Evolutionary conservation across 2,797 vertebrate genomes (phyloP).

Genomic region (Rhabdomys pumilio): DNA sequence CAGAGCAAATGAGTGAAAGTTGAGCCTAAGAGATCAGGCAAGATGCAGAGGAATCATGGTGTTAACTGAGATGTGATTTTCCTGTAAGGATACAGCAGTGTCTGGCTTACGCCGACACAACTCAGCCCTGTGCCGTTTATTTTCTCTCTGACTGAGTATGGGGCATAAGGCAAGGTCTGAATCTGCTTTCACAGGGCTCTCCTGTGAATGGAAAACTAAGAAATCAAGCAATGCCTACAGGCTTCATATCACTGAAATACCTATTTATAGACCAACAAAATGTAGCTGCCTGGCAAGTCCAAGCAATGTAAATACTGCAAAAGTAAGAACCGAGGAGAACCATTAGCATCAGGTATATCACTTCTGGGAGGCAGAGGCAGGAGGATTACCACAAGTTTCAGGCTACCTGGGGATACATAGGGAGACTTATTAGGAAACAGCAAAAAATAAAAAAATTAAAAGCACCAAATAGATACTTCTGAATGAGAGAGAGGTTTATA

Average conservation of each 20-base stretch:
- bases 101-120: too few relatives aligned
- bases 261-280: neutral
- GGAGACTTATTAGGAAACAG: neutral
- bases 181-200: neutral
- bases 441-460: neutral
- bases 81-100: neutral
- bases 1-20: neutral
- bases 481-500: neutral
- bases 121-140: fast-evolving
- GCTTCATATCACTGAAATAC: neutral
- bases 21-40: neutral
- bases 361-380: neutral
- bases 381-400: neutral
- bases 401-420: neutral
- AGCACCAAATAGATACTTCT: neutral
- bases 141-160: neutral
- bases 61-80: constrained; percentile 9
- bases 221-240: neutral
- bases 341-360: neutral
- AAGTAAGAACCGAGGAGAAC: neutral
- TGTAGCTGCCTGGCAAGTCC: fast-evolving
- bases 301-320: neutral
- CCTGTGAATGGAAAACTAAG: neutral
- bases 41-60: neutral
- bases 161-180: neutral